Base-by-base conservation (phyloP, 1,140 invertebrate species). In the Chironomus tepperi region DNA sequence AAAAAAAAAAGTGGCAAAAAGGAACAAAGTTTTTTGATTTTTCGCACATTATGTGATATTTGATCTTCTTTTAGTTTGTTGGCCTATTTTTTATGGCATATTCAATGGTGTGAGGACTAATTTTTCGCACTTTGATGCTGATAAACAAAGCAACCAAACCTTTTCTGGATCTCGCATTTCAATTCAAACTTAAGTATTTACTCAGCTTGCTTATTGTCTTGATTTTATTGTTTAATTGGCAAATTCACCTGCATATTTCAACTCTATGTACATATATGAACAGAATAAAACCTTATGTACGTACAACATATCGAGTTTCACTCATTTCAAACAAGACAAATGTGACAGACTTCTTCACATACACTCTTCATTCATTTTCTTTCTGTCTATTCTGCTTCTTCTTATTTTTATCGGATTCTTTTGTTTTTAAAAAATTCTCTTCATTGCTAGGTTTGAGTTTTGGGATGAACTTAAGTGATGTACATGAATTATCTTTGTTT, bases 51-150 rank as follows among this genome's bases (percentile, higher is more conserved):
- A 0, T 15, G 47, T 57, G 47, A 57, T 57, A 57, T 57, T 57
- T 57, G 47, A 57, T 57, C 47, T 57, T 57, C n/a, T 57, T 57
- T 57, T 5, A 15, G 12, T 57, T 57, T 15, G 47, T 15, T 57
- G 47, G 47, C 47, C 47, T 57, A 57, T 12, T 57, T 47, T 47
- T 34, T 2, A 34, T 34, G 24, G 24, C 24, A 34, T 5, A 2
- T 57, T 57, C 47, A 57, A 57, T 57, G n/a, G 47, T n/a, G 12
- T 57, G 47, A 57, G 9, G n/a, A 70, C 18, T 70, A 70, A 70
- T 70, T 70, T 70, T 16, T 70, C 65, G 65, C 65, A 70, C 65
- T 70, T 19, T 3, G 7, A n/a, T 3, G 7, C 2, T 10, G n/a
- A n/a, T n/a, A 70, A 70, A 70, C 65, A 18, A 70, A 70, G 43